Base-by-base conservation (phyloP, 1,140 invertebrate species). In the Venustaconcha ellipsiformis region DNA sequence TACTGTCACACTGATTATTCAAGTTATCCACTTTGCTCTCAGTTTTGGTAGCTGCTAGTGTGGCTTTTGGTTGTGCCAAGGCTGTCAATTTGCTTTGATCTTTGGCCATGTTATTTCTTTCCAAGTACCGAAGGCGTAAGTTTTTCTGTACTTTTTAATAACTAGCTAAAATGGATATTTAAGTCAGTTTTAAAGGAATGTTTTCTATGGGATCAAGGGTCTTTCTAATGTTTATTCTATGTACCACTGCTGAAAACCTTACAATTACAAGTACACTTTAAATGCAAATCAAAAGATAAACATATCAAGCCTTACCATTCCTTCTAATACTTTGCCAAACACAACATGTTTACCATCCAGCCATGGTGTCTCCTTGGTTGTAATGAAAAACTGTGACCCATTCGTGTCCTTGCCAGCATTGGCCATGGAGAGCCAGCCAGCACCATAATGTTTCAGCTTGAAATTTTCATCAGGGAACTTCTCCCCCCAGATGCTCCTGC, bases 381-480 rank as follows among this genome's bases (percentile, higher is more conserved):
- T 99, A 57, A 99, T 97, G 87, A 99, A 99, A 91, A 99, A 99
- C 87, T 99, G 98, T 30, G 96, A 98, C 37, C 98, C 98, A 91
- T 99, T 99, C 57, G 98, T 99, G 88, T 99, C 96, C 73, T 88
- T 83, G 4, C 88, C 96, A 89, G 96, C 95, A 90, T 99, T 98
- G 69, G 97, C 97, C 97, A 99, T 99, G 0, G 96, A 97, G 68
- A 98, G 88, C 90, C 96, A 96, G 57, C 98, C 97, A 15, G 97
- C 92, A 15, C 93, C 93, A 78, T 93, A 94, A 85, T 99, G 97
- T 84, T 95, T 94, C 15, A 98, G 92, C 68, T 98, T 98, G 92
- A 99, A 99, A 91, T 99, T 99, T 88, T 99, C 97, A 92, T 99
- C 97, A 63, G 93, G 93, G 89, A 99, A 99, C 72, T 94, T 93